phyloP scores from a whole-genome alignment of 2,113 vertebrate species.

The Rhinogobius similis region DNA sequence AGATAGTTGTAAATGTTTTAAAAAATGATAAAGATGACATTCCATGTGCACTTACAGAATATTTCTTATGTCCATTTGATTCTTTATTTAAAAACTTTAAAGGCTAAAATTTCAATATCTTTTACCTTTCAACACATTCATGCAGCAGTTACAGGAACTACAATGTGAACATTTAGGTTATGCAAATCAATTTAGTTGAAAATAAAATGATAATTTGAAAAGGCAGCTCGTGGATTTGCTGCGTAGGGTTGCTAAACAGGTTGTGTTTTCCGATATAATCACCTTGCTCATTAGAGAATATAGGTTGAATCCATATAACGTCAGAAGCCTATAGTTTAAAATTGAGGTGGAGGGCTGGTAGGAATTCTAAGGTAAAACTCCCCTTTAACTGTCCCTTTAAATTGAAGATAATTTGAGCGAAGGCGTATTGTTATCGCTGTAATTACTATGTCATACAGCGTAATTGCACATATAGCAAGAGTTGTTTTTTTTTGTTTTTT shows the following conservation, averaged over 20 bases:
- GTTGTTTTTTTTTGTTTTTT: too few relatives aligned
- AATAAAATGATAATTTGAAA: background rate
- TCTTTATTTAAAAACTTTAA: background rate
- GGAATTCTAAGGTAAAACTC: background rate
- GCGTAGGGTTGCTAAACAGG: too few relatives aligned
- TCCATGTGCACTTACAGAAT: constrained; percentile 69
- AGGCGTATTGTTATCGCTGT: background rate
- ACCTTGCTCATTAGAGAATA: background rate
- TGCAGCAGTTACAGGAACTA: too few relatives aligned
- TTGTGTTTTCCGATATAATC: background rate
- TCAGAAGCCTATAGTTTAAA: background rate
- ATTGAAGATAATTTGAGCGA: background rate
- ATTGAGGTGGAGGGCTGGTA: background rate
- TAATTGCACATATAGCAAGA: too few relatives aligned
- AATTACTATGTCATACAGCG: too few relatives aligned
- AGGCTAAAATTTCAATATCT: background rate
- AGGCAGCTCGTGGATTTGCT: too few relatives aligned
- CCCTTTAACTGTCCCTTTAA: background rate
- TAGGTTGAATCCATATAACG: background rate
- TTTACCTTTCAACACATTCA: background rate
- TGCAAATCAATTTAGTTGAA: background rate
- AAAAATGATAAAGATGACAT: constrained; percentile 76
- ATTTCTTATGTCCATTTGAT: constrained; percentile 38
- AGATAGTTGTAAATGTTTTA: constrained; percentile 82
- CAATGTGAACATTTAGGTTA: background rate